Evolutionary conservation across 2,113 vertebrate genomes (phyloP).

Genomic region (Scomber colias): DNA sequence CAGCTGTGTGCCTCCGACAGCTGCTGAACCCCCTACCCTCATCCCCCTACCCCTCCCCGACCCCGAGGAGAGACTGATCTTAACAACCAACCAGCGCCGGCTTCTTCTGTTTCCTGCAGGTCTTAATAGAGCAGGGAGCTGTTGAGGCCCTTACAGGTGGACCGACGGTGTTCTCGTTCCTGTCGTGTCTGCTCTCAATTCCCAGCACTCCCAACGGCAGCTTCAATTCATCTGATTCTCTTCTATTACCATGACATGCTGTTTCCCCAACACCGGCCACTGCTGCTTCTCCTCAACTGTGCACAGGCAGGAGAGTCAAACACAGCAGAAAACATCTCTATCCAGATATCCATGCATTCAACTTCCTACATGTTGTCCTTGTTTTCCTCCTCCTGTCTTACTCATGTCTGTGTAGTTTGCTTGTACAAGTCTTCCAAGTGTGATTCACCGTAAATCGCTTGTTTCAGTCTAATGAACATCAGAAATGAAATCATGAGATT

Average conservation of each 20-base stretch:
- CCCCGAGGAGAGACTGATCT: constrained; percentile 24
- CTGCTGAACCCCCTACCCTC: constrained; percentile 32
- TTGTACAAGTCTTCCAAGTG: no score
- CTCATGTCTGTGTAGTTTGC: no score
- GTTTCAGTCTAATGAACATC: no score
- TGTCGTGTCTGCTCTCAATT: constrained; percentile 13
- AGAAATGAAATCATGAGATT: no score
- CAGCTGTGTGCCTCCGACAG: constrained; percentile 55
- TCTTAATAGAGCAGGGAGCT: constrained; percentile 21
- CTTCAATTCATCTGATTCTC: constrained; percentile 35
- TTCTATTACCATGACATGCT: constrained; percentile 16
- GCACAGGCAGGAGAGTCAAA: constrained; percentile 6
- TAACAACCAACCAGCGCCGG: constrained; percentile 12
- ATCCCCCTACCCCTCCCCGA: background rate
- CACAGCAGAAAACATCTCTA: constrained; percentile 27
- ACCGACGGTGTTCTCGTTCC: background rate
- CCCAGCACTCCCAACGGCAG: constrained; percentile 17
- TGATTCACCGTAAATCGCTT: no score
- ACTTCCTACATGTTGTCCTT: no score
- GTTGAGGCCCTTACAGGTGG: background rate
- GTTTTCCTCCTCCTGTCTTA: no score
- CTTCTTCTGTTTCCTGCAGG: constrained; percentile 7
- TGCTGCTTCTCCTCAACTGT: constrained; percentile 11
- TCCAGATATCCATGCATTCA: background rate
- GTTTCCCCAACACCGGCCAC: background rate